Conservation (phyloP, 2,888 invertebrate genomes). For the Drosophila neotestacea region DNA sequence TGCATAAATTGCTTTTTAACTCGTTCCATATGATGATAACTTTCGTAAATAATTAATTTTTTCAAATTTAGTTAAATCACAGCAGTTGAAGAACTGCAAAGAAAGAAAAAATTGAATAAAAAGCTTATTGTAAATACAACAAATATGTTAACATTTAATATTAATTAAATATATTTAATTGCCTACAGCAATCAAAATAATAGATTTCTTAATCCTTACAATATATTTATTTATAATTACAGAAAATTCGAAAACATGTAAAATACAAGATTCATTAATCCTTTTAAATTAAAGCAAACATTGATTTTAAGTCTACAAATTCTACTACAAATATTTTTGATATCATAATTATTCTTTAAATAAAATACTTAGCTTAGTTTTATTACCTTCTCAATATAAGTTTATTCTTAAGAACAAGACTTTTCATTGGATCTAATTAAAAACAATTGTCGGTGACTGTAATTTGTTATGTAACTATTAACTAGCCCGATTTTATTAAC, state of each 20-base stretch:
- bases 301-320: too few species aligned
- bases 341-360: too few species aligned
- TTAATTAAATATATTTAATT: background rate
- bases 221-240: background rate
- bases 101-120: background rate
- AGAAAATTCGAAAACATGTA: background rate
- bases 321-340: too few species aligned
- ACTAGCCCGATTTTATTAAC: background rate
- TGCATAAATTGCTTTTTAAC: conserved; percentile 71
- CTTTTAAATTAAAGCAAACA: too few species aligned
- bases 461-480: background rate
- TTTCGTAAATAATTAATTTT: conserved; percentile 71
- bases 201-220: background rate
- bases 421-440: background rate
- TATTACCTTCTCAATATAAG: too few species aligned
- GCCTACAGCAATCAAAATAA: background rate
- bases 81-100: conserved; percentile 6
- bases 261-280: background rate
- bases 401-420: too few species aligned
- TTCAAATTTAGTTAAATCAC: conserved; percentile 69
- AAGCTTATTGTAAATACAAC: too few species aligned
- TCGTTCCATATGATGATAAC: conserved; percentile 40
- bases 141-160: background rate
- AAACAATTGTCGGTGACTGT: background rate
- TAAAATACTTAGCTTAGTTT: too few species aligned